Evolutionary conservation across 2,113 vertebrate genomes (phyloP).

Genomic region (Tricholaema leucomelas): DNA sequence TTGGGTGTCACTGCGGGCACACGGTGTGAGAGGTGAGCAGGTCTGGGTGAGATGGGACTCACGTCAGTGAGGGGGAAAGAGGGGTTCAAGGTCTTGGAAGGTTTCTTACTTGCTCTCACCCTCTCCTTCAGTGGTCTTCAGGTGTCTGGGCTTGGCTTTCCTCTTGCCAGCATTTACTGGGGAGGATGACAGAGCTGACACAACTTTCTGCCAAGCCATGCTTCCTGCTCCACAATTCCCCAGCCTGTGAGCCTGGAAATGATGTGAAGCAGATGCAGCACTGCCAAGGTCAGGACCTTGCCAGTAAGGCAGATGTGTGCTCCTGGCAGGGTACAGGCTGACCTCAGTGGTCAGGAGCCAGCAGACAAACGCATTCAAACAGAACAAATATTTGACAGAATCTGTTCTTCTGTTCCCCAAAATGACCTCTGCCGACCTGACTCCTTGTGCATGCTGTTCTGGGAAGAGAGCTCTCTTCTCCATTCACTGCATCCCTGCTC

Average conservation of each 20-base stretch:
- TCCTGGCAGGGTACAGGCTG: neutral
- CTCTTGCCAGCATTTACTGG: neutral
- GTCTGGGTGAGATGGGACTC: neutral
- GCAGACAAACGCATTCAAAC: neutral
- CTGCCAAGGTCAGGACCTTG: constrained; percentile 28
- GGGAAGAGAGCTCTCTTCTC: constrained; percentile 13
- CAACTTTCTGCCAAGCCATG: neutral
- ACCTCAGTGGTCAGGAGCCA: constrained; percentile 9
- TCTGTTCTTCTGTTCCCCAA: constrained; percentile 38
- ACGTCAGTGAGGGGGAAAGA: accelerated
- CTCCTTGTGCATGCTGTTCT: neutral
- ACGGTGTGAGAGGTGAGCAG: neutral
- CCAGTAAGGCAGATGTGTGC: neutral
- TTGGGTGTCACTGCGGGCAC: neutral
- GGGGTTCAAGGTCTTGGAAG: neutral
- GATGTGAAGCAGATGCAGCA: neutral
- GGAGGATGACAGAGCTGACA: neutral
- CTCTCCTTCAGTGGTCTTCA: neutral
- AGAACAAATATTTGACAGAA: constrained; percentile 63
- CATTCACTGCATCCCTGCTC: neutral
- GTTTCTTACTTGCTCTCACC: neutral
- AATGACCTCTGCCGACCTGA: constrained; percentile 37
- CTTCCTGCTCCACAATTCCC: neutral
- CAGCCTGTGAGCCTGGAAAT: neutral
- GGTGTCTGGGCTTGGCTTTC: neutral